Evolutionary conservation across 2,113 vertebrate genomes (phyloP), one percentile per base, ranked within the genome.

Genomic region (Crocuta crocuta): DNA sequence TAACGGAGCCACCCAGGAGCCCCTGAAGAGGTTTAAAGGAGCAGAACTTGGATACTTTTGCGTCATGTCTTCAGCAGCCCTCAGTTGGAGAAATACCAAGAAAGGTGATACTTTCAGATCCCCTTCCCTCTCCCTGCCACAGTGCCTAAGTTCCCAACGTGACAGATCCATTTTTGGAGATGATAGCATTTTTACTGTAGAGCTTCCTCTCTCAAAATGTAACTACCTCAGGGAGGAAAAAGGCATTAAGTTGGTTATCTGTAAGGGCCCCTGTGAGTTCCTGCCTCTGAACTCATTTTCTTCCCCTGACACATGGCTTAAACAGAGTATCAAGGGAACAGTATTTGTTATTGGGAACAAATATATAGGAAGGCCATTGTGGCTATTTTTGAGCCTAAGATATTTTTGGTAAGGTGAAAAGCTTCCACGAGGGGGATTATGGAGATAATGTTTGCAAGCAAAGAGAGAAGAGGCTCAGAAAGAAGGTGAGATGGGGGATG

Each of bases 281-380:
- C 13, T 94, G 0, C n/a, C 48, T 71, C 21, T 78, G 35, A 89
- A 83, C 48, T 96, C 31, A 58, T 92, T 81, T 83, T 97, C 45
- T 86, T 89, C 15, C 26, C 19, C 28, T 66, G 13, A 70, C n/a
- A 65, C 31, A 24, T 24, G 43, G 13, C 63, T 96, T 95, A 70
- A 85, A 80, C 17, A 84, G 6, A 76, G 1, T 65, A 79, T 81
- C 9, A 50, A 83, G 21, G 55, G 16, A 85, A 83, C 65, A 24
- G 21, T 23, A 79, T 89, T 89, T 88, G 48, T 53, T 76, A 84
- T 21, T 53, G 53, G 63, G 35, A 81, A 58, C 65, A 81, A 88
- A 63, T 63, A 35, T 31, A 95, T 26, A 95, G 31, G 0, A 89
- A 89, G 19, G 11, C 43, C 61, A 10, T 39, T 73, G 12, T 71